A percentile compares a stretch with the other conserved stretches of the same genome.
Conservation (phyloP, 2,113 vertebrate species). For the Chloroceryle aenea region DNA sequence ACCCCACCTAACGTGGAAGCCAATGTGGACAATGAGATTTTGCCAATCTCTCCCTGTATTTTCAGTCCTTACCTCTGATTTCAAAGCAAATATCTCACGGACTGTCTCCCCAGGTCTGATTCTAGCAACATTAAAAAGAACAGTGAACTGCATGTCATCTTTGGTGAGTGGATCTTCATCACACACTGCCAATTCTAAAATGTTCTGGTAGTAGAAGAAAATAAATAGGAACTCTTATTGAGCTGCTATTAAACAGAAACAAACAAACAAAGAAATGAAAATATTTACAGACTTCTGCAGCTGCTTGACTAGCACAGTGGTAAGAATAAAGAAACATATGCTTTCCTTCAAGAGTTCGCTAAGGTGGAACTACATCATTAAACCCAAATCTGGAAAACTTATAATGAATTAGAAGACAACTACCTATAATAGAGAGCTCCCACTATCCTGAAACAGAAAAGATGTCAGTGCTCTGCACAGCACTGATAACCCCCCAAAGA, state of each 20-base stretch:
- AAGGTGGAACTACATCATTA: not conserved
- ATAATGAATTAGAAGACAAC: not conserved
- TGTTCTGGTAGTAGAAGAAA: slow-evolving; percentile 65
- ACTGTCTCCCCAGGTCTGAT: slow-evolving; percentile 72
- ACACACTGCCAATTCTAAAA: slow-evolving; percentile 77
- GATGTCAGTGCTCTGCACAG: not conserved
- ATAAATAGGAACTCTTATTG: not conserved
- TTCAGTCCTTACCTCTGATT: slow-evolving; percentile 73
- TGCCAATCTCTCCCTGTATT: not conserved
- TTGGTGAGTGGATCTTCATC: slow-evolving; percentile 71
- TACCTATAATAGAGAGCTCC: not conserved
- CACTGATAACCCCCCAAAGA: not conserved
- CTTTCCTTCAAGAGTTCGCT: not conserved
- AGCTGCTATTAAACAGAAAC: not conserved
- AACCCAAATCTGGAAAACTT: not conserved
- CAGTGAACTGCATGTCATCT: slow-evolving; percentile 76
- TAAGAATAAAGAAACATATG: not conserved
- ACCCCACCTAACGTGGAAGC: not conserved
- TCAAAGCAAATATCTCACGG: slow-evolving; percentile 75
- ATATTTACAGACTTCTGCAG: not conserved
- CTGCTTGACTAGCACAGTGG: not conserved
- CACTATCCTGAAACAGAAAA: not conserved
- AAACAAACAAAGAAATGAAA: not conserved
- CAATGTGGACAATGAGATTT: not conserved
- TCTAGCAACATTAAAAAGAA: slow-evolving; percentile 79